Conservation (phyloP, 2,888 invertebrate genomes). For the Fabriciana adippe region DNA sequence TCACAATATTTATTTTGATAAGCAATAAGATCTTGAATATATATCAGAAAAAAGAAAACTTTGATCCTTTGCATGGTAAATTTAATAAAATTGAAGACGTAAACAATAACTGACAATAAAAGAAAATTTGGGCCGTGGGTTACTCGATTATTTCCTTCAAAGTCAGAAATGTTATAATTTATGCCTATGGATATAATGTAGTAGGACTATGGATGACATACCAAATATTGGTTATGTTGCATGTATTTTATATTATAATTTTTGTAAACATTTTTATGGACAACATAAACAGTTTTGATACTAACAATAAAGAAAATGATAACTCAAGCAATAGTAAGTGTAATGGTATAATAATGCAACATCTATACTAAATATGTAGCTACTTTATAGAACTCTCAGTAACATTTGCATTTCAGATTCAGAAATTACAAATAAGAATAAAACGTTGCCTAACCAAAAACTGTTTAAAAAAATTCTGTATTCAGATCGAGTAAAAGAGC, state of each 20-base stretch:
- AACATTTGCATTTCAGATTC: conserved; percentile 31
- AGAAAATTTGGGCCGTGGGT: conserved; percentile 14
- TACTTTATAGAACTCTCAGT: neutral
- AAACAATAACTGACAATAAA: conserved; percentile 8
- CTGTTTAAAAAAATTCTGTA: neutral
- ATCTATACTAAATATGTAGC: neutral
- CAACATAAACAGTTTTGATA: conserved; percentile 43
- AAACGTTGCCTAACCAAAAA: conserved; percentile 20
- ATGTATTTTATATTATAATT: conserved; percentile 60
- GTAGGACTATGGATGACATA: conserved; percentile 56
- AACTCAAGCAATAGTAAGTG: conserved; percentile 16
- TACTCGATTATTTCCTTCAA: conserved; percentile 22
- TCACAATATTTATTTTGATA: conserved; percentile 34
- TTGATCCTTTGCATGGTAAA: conserved; percentile 33
- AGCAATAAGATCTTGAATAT: conserved; percentile 26
- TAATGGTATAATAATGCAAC: neutral
- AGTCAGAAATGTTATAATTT: neutral
- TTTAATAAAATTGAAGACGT: conserved; percentile 13
- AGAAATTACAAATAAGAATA: conserved; percentile 2
- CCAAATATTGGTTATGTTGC: conserved; percentile 70
- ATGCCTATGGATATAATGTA: conserved; percentile 2
- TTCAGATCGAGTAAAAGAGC: conserved; percentile 19
- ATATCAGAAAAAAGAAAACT: conserved; percentile 39
- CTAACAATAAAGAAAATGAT: conserved; percentile 13
- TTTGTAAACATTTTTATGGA: conserved; percentile 43